phyloP scores from a whole-genome alignment of 2,797 vertebrate genomes.

The Phalanger gymnotis region DNA sequence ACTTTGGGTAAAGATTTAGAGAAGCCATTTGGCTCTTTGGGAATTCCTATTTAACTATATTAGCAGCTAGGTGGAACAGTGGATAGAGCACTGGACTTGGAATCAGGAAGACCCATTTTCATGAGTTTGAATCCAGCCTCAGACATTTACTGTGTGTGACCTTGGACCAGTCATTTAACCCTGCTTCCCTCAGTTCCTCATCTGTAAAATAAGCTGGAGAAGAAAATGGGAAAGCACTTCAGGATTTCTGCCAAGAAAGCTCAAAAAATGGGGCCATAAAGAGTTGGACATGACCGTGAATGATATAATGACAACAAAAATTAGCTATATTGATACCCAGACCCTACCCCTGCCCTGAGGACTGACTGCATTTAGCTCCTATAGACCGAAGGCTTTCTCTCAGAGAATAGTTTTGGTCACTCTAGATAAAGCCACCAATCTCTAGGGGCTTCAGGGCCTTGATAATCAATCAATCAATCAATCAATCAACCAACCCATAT shows the following conservation, averaged over 20 bases:
- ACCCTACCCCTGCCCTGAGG: too few relatives aligned
- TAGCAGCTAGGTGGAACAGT: neutral
- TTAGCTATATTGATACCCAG: neutral
- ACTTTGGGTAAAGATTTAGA: neutral
- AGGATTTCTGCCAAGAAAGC: neutral
- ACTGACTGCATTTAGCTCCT: neutral
- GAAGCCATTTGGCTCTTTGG: neutral
- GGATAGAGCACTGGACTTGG: neutral
- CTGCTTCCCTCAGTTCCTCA: neutral
- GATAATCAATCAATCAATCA: neutral
- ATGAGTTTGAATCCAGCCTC: neutral
- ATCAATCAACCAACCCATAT: neutral
- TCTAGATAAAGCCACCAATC: neutral
- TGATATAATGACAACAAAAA: neutral
- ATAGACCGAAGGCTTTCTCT: neutral
- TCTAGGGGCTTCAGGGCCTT: neutral
- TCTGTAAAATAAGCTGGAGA: neutral
- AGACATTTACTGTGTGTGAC: neutral
- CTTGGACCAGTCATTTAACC: neutral
- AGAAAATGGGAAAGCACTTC: neutral
- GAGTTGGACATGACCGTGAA: neutral
- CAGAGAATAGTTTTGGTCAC: neutral
- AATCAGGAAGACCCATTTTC: neutral
- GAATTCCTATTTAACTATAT: neutral
- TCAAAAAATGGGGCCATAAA: neutral